Base-by-base conservation (phyloP, 2,113 vertebrate species). In the Saimiri boliviensis region DNA sequence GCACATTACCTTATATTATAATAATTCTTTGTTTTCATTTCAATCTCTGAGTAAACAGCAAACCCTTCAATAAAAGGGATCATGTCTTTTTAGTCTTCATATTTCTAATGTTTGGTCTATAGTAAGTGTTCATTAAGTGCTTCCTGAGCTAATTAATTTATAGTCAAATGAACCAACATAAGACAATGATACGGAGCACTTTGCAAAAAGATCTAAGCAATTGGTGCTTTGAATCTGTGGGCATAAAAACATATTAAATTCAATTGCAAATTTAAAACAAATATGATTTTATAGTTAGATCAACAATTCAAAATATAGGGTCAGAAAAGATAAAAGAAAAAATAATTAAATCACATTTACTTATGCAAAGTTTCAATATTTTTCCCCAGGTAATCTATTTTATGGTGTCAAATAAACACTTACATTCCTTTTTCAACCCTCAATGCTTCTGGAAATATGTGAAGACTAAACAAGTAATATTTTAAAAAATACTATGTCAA, bases 221-320 rank as follows among this genome's bases (percentile, higher is more conserved):
- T 8, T 56, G 11, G 45, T 71, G 40, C 47, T 92, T 71, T 86
- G 60, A 94, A 58, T 95, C 13, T 68, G 5, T 23, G 10, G 89
- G 35, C 42, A 8, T 42, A 16, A 74, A 83, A 71, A 63, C 27
- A 90, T 47, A 63, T 80, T 79, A 63, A 90, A 60, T 25, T 89
- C 21, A 92, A 56, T 1, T 82, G 25, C 27, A 83, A 92, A 89
- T 52, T 95, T 77, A 94, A 97, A 88, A 25, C 37, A 93, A 93
- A 77, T 42, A 42, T 3, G 1, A 66, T 77, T 89, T 86, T 89
- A 85, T 19, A 87, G 40, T 81, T 68, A 73, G 30, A 73, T 42
- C 49, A 82, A 70, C 23, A 90, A 84, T 68, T 87, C 17, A 73
- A 92, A 96, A n/a, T 58, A 80, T 20, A 32, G 45, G 7, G 0